Conservation (phyloP, 1,140 invertebrate genomes). For the Caligus rogercresseyi region DNA sequence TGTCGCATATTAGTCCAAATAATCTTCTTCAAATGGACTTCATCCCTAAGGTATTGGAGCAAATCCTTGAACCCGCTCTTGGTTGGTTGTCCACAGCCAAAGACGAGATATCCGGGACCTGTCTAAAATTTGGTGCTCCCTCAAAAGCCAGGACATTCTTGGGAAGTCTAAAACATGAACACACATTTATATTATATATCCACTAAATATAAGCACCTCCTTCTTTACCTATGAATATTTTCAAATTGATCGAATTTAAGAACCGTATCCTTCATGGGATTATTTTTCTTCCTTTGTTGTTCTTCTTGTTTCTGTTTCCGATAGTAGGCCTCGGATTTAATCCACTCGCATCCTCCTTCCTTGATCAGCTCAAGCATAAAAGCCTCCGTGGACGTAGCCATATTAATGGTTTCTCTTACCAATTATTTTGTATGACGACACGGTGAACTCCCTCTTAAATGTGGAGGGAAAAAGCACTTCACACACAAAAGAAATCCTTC, state of each 20-base stretch:
- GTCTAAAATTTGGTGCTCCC: conserved; percentile 19
- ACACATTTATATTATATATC: background rate
- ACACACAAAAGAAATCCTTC: too few species aligned
- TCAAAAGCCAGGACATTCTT: conserved; percentile 11
- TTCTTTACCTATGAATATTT: conserved; percentile 17
- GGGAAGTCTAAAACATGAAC: conserved; percentile 4
- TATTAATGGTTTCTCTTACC: too few species aligned
- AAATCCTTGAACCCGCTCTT: conserved; percentile 7
- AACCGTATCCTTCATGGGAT: conserved; percentile 17
- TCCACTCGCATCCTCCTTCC: conserved; percentile 18
- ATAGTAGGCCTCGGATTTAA: conserved; percentile 13
- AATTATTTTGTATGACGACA: too few species aligned
- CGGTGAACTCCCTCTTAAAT: too few species aligned
- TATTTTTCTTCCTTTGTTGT: conserved; percentile 7
- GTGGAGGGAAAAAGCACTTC: too few species aligned
- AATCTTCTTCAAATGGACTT: background rate
- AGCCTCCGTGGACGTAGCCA: conserved; percentile 14
- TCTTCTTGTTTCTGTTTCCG: conserved; percentile 6
- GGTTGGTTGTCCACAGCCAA: conserved; percentile 19
- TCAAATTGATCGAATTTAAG: conserved; percentile 20
- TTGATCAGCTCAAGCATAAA: conserved; percentile 19
- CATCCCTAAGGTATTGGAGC: conserved; percentile 5
- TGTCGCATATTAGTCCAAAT: conserved; percentile 20
- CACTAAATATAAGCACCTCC: background rate
- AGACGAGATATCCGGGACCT: conserved; percentile 20